Percentiles rank a stretch among this genome's conserved stretches.
Evolutionary conservation across 92 coral and sea anemone genomes (phyloP).

Genomic region (Parazoanthus darwini): DNA sequence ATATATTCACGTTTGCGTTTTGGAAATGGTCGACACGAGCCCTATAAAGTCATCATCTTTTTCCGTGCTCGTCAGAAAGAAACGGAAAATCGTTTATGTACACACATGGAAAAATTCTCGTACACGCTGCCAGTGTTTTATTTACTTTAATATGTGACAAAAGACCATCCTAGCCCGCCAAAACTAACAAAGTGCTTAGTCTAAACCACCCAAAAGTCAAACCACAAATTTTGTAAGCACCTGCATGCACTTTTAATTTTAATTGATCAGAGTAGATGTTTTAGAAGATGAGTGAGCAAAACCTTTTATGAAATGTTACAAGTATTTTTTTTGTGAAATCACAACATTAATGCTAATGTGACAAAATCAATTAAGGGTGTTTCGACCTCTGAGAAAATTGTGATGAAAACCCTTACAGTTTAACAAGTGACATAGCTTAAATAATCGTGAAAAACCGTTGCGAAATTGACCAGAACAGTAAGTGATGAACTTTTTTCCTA

Average conservation of each 20-base stretch:
- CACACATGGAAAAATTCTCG: background rate
- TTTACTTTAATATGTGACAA: too few relatives aligned
- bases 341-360: background rate
- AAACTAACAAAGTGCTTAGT: background rate
- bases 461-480: background rate
- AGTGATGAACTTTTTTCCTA: background rate
- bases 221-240: background rate
- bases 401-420: background rate
- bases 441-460: background rate
- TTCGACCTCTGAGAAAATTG: background rate
- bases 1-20: background rate
- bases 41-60: background rate
- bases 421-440: background rate
- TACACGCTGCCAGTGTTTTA: background rate
- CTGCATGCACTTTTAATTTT: background rate
- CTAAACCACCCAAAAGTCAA: background rate
- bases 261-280: background rate
- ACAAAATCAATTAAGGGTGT: background rate
- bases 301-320: background rate
- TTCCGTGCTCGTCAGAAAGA: background rate
- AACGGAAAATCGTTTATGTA: too few relatives aligned
- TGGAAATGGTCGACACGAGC: background rate
- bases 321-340: background rate
- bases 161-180: background rate
- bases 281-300: background rate